Evolutionary conservation across 2,888 invertebrate genomes (phyloP).

Genomic region (Spisula subtruncata): DNA sequence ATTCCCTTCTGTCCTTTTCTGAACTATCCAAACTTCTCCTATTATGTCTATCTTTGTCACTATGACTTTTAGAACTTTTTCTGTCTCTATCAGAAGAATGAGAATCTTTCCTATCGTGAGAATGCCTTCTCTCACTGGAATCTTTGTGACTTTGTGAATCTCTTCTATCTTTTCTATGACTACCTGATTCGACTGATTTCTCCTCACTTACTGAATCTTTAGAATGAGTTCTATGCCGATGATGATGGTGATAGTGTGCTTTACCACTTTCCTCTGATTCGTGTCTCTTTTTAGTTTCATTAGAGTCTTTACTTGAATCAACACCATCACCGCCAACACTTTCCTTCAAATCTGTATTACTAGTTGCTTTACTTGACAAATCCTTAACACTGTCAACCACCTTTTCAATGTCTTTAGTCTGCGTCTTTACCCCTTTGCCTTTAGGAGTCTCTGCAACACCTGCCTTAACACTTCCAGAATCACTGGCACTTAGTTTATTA

Average conservation of each 20-base stretch:
- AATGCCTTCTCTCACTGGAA: constrained; percentile 49
- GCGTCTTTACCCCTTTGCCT: background rate
- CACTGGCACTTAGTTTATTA: background rate
- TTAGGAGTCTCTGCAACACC: background rate
- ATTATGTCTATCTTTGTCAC: constrained; percentile 39
- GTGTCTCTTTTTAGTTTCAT: constrained; percentile 32
- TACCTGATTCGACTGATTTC: constrained; percentile 41
- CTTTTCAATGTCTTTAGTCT: constrained; percentile 11
- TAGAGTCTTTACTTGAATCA: constrained; percentile 1
- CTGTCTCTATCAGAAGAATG: constrained; percentile 49
- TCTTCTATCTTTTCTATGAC: constrained; percentile 40
- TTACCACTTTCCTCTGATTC: constrained; percentile 55
- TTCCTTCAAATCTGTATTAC: constrained; percentile 11
- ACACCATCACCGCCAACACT: background rate
- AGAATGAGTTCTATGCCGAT: constrained; percentile 65
- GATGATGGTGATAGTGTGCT: constrained; percentile 63
- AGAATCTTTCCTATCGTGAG: constrained; percentile 52
- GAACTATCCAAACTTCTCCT: constrained; percentile 29
- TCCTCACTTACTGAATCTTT: constrained; percentile 58
- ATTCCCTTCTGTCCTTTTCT: constrained; percentile 46
- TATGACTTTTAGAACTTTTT: constrained; percentile 43
- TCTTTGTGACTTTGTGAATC: constrained; percentile 59
- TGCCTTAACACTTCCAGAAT: background rate
- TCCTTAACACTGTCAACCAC: background rate
- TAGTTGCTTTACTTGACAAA: background rate